A percentile compares a stretch with the other conserved stretches of the same genome.
These are phyloP conservation scores for Petromus typicus DNA, from an alignment of 2,113 vertebrate species.

Conservation along the genomic window DNA sequence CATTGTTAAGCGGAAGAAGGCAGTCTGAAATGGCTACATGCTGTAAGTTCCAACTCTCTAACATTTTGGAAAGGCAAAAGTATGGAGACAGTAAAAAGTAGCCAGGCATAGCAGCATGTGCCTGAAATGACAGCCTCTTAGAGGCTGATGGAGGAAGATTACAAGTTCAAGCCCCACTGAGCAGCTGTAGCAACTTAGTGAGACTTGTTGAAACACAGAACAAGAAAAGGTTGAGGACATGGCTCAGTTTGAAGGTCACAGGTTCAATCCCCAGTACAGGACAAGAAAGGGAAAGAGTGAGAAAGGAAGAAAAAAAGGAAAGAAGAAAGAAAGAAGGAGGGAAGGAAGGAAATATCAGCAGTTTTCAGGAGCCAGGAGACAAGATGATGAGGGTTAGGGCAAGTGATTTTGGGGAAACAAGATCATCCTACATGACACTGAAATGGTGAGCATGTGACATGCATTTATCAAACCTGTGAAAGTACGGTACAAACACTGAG, in stretches of 20 bases:
- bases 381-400: background rate
- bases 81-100: background rate
- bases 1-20: background rate
- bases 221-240: background rate
- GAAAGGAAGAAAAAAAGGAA: background rate
- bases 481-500: background rate
- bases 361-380: background rate
- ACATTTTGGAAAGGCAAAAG: slow-evolving; percentile 38
- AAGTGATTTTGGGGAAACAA: background rate
- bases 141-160: background rate
- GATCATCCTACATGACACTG: background rate
- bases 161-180: background rate
- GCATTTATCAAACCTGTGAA: background rate
- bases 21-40: background rate
- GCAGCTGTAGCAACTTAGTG: background rate
- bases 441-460: background rate
- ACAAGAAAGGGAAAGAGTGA: background rate
- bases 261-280: background rate
- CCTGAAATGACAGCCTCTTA: background rate
- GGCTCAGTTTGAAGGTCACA: background rate
- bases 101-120: background rate
- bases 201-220: background rate
- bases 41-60: background rate
- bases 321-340: background rate
- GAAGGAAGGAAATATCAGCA: background rate